phyloP scores from a whole-genome alignment of 2,888 invertebrate species.

The Pterostichus madidus region DNA sequence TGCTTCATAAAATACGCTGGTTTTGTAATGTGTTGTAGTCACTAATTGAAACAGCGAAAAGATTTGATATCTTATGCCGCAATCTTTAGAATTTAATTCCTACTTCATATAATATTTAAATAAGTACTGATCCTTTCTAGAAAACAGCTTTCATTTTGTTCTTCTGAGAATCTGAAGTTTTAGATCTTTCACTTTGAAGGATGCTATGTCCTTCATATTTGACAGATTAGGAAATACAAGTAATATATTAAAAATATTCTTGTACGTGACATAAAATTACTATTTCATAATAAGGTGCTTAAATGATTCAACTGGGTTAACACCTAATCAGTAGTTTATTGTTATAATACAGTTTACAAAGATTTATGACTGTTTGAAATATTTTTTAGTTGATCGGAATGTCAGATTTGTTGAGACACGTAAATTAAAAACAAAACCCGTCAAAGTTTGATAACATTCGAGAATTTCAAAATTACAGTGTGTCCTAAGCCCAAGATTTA shows the following conservation, averaged over 20 bases:
- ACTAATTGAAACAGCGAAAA: slow-evolving; percentile 42
- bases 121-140: slow-evolving; percentile 13
- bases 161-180: slow-evolving; percentile 5
- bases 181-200: slow-evolving; percentile 50
- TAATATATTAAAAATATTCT: slow-evolving; percentile 61
- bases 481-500: not conserved
- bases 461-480: slow-evolving; percentile 38
- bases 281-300: slow-evolving; percentile 46
- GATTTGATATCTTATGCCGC: slow-evolving; percentile 21
- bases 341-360: not conserved
- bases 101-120: slow-evolving; percentile 18
- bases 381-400: slow-evolving; percentile 21
- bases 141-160: slow-evolving; percentile 39
- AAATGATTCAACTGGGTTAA: slow-evolving; percentile 37
- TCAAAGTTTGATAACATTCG: slow-evolving; percentile 1
- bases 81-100: slow-evolving; percentile 24
- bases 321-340: not conserved
- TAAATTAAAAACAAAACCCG: slow-evolving; percentile 40
- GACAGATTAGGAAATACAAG: slow-evolving; percentile 66
- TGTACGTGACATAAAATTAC: slow-evolving; percentile 55
- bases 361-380: slow-evolving; percentile 28
- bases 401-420: slow-evolving; percentile 11
- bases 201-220: slow-evolving; percentile 63
- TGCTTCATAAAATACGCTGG: slow-evolving; percentile 9
- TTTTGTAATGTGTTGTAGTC: slow-evolving; percentile 40